Evolutionary conservation across 2,113 vertebrate species (phyloP), one percentile per base, ranked within the genome.

Genomic region (Pseudonaja textilis): DNA sequence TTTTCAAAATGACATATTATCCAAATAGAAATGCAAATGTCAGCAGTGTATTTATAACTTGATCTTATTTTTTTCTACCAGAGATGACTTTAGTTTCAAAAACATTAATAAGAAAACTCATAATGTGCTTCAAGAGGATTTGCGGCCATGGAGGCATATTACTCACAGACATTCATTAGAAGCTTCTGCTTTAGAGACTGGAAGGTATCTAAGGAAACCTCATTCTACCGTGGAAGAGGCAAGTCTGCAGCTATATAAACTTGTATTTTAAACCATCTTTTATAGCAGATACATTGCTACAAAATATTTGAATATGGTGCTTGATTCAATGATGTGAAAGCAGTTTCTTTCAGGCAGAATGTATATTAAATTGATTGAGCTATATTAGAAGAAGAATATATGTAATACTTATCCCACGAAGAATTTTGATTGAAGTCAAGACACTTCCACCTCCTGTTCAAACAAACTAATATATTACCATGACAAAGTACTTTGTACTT

Each of bases 191-290:
- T 90, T 92, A 22, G 96, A 96, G 42, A 14, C 26, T 47, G 14
- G 93, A 96, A 97, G 93, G 93, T 93, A 94, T 88, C 74, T 90
- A 55, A 96, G 96, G 93, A 97, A 96, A 29, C 91, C 95, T 52
- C 93, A 93, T 10, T 96, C 91, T 56, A 93, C 97, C 0, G 97
- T 96, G 64, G 97, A 97, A 91, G 96, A 97, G 97, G 97, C 97
- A 92, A 7, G 95, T 45, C 26, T 87, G 74, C 29, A 5, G 54
- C 26, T 88, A 90, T 45, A 18, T 64, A 88, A 54, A 26, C 9
- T 92, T 92, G 26, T 26, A 64, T 88, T 92, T 85, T 64, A 59
- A 69, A 18, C 14, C 18, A 69, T n/a, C 25, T 61, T 92, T 20
- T 12, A 5, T 56, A 56, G 69, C 50, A n/a, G 57, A 26, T 42